phyloP scores from a whole-genome alignment of 1,140 invertebrate species.

The Macrobrachium nipponense region DNA sequence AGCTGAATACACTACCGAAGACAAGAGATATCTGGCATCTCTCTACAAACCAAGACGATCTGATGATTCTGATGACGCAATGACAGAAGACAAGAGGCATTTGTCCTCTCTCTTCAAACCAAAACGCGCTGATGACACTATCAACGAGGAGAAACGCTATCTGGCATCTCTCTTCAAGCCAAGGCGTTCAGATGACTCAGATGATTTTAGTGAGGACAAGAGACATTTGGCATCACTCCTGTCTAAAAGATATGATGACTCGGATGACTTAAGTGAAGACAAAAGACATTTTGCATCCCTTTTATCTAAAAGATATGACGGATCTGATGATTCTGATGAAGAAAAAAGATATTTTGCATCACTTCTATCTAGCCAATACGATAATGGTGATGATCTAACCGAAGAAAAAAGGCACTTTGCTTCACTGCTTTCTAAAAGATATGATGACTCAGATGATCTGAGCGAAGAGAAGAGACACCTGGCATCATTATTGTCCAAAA shows the following conservation, averaged over 20 bases:
- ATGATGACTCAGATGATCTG: too few relatives aligned
- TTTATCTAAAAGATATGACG: neutral
- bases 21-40: constrained; percentile 21
- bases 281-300: constrained; percentile 12
- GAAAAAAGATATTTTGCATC: constrained; percentile 20
- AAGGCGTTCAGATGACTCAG: neutral
- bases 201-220: neutral
- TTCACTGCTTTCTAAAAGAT: too few relatives aligned
- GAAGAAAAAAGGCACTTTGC: constrained; percentile 28
- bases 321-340: neutral
- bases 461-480: too few relatives aligned
- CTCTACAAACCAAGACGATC: constrained; percentile 19
- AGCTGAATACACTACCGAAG: neutral
- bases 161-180: constrained; percentile 8
- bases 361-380: neutral
- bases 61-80: neutral
- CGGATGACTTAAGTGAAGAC: neutral
- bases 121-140: neutral
- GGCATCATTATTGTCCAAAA: too few relatives aligned
- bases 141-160: neutral
- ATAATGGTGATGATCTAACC: neutral
- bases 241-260: too few relatives aligned
- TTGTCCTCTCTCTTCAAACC: constrained; percentile 3
- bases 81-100: constrained; percentile 26
- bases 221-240: constrained; percentile 1